phyloP scores from a whole-genome alignment of 64 coral and sea anemone species.

The Anthopleura sola region DNA sequence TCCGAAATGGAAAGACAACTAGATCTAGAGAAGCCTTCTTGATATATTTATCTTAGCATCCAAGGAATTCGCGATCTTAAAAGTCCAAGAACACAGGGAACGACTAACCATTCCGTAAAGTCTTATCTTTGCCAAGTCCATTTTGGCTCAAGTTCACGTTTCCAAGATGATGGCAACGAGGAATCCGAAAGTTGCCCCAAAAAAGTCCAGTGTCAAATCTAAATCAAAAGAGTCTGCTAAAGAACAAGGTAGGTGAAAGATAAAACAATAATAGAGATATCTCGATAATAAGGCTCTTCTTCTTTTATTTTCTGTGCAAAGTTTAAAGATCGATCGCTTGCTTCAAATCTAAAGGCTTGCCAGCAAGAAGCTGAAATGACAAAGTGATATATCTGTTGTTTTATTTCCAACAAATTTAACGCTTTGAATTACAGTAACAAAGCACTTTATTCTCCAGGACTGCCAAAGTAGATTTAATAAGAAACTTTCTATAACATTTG shows the following conservation, averaged over 20 bases:
- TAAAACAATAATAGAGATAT: neutral
- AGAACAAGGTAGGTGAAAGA: conserved; percentile 36
- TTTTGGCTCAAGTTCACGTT: neutral
- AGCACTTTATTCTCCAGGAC: no score
- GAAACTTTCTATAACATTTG: neutral
- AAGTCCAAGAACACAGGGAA: neutral
- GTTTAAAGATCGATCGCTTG: neutral
- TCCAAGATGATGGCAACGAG: conserved; percentile 78
- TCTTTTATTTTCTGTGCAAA: neutral
- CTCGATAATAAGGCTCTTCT: neutral
- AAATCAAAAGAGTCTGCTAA: conserved; percentile 29
- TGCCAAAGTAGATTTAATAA: no score
- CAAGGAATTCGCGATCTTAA: neutral
- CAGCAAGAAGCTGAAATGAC: neutral
- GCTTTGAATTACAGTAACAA: no score
- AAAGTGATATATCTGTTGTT: no score
- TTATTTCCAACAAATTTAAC: no score
- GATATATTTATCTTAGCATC: neutral
- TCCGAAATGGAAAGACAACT: neutral
- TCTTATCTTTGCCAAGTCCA: neutral
- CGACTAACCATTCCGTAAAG: neutral
- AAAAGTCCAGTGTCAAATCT: conserved; percentile 35
- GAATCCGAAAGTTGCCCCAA: conserved; percentile 66
- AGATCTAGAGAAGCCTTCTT: neutral
- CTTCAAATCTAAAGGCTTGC: neutral